These are phyloP conservation scores for Heliocidaris tuberculata DNA, from an alignment of 35 echinoderm and acorn worm genomes.

Conservation along the genomic window DNA sequence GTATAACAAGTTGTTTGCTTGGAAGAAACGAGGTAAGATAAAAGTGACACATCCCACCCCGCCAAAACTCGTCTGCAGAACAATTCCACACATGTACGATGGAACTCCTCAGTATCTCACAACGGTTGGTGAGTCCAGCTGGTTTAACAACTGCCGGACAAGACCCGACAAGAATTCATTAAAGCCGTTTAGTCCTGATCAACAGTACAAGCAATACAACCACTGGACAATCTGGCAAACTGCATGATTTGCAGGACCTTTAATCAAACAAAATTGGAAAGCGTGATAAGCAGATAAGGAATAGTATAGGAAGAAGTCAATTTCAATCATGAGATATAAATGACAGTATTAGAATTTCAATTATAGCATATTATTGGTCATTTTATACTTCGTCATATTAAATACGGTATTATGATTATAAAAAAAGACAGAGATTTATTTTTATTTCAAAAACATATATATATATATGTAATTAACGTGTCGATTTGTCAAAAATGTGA, in stretches of 20 bases:
- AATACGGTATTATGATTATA: too few relatives aligned
- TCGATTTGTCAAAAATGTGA: too few relatives aligned
- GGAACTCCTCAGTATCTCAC: not conserved
- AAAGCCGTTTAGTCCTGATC: constrained; percentile 33
- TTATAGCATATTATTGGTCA: too few relatives aligned
- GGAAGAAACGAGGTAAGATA: not conserved
- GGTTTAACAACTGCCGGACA: constrained; percentile 20
- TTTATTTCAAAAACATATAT: too few relatives aligned
- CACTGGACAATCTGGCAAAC: not conserved
- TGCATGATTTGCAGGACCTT: not conserved
- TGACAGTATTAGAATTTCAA: too few relatives aligned
- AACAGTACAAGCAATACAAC: constrained; percentile 4
- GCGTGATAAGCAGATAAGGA: too few relatives aligned
- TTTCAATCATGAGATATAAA: too few relatives aligned
- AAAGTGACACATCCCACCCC: not conserved
- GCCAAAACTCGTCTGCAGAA: not conserved
- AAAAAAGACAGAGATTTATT: too few relatives aligned
- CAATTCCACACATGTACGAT: constrained; percentile 3
- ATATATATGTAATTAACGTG: too few relatives aligned
- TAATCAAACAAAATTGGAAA: too few relatives aligned
- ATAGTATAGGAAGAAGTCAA: too few relatives aligned
- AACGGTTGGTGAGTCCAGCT: constrained; percentile 5
- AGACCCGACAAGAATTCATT: not conserved
- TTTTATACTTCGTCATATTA: too few relatives aligned
- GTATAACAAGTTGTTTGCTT: constrained; percentile 48